Conservation (phyloP, 2,888 invertebrate species). For the Anthophora plumipes region DNA sequence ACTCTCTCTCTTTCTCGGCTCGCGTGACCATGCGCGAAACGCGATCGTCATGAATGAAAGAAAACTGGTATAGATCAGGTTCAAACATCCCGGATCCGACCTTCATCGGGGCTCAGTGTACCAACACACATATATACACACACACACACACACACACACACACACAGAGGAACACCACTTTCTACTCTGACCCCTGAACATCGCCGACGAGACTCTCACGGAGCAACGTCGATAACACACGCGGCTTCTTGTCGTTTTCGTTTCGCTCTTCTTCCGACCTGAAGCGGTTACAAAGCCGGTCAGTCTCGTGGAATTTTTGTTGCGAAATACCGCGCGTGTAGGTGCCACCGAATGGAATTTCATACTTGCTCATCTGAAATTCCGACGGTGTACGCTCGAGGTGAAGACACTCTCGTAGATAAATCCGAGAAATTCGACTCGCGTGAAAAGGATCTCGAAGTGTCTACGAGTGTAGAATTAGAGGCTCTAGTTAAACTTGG, state of each 20-base stretch:
- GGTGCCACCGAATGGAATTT: conserved; percentile 23
- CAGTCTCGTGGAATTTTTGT: conserved; percentile 41
- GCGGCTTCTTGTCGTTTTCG: conserved; percentile 81
- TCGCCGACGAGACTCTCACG: conserved; percentile 71
- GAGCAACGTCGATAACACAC: conserved; percentile 54
- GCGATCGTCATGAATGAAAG: conserved; percentile 79
- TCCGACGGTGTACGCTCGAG: background rate
- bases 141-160: too few species aligned
- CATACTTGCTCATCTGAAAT: conserved; percentile 11
- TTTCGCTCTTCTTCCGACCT: conserved; percentile 73
- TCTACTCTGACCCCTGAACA: conserved; percentile 82
- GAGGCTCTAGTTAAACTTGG: too few species aligned
- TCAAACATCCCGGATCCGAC: conserved; percentile 83
- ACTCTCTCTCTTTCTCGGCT: conserved; percentile 50
- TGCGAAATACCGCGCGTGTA: conserved; percentile 49
- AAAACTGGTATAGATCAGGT: conserved; percentile 78
- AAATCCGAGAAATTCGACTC: conserved; percentile 13
- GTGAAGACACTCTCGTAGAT: conserved; percentile 12
- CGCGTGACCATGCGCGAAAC: conserved; percentile 44
- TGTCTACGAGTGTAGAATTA: too few species aligned
- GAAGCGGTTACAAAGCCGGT: conserved; percentile 46
- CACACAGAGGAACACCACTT: conserved; percentile 83
- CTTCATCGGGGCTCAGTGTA: conserved; percentile 77
- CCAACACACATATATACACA: too few species aligned
- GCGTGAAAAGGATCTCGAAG: background rate